Evolutionary conservation across 2,797 vertebrate genomes (phyloP).

Genomic region (Smutsia gigantea): DNA sequence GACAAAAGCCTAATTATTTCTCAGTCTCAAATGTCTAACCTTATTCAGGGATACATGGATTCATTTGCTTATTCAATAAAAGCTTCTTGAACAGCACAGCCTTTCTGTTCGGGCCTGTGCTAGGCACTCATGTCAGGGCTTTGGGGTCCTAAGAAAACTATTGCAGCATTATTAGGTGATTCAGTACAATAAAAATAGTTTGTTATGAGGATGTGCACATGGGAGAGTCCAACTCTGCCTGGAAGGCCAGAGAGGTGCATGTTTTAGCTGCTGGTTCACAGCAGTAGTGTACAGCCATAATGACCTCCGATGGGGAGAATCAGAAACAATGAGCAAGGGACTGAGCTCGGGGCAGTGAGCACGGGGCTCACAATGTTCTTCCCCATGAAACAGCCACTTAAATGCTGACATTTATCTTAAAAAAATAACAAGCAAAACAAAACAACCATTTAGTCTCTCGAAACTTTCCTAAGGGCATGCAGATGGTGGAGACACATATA

Average conservation of each 20-base stretch:
- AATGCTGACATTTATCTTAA: background rate
- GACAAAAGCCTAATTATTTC: background rate
- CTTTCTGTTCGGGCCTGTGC: background rate
- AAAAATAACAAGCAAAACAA: background rate
- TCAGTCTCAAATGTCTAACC: background rate
- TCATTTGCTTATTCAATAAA: background rate
- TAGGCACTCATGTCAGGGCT: background rate
- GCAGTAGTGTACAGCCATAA: background rate
- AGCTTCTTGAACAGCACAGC: background rate
- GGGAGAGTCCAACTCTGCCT: background rate
- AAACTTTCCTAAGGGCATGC: background rate
- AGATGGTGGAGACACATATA: background rate
- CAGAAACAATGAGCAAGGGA: too few species aligned
- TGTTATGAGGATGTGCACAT: background rate
- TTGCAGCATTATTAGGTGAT: background rate
- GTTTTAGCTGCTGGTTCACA: background rate
- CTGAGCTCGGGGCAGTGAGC: too few species aligned
- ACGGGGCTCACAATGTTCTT: background rate
- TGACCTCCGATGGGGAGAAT: too few species aligned
- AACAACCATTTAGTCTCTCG: background rate
- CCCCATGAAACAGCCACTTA: background rate
- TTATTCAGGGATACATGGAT: background rate
- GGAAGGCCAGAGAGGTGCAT: background rate
- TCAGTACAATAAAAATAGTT: background rate
- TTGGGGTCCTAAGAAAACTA: background rate